Evolutionary conservation across 2,888 invertebrate species (phyloP).

Genomic region (Caradrina clavipalpis): DNA sequence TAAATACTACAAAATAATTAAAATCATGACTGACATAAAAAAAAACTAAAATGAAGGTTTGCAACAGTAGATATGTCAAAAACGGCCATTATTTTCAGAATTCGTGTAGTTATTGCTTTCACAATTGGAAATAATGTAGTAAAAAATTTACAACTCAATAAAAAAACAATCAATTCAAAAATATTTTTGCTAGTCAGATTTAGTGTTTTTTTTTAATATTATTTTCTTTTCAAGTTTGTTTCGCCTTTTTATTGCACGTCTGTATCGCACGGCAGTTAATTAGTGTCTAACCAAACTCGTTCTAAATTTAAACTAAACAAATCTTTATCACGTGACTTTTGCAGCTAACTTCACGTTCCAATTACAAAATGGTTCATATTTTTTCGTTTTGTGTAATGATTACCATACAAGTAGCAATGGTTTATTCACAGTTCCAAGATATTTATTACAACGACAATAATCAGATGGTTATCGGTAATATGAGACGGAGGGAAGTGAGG

Average conservation of each 20-base stretch:
- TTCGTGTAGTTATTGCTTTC: background rate
- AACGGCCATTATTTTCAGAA: background rate
- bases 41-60: too few relatives aligned
- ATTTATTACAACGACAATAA: constrained; percentile 48
- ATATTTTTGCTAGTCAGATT: background rate
- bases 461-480: constrained; percentile 51
- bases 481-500: constrained; percentile 54
- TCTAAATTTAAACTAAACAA: constrained; percentile 16
- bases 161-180: constrained; percentile 36
- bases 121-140: constrained; percentile 13
- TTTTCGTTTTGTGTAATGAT: constrained; percentile 1
- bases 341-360: constrained; percentile 2
- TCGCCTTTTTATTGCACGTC: constrained; percentile 7
- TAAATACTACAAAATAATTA: too few relatives aligned
- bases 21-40: too few relatives aligned
- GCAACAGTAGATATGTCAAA: too few relatives aligned
- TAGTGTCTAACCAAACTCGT: constrained; percentile 30
- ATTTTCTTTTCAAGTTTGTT: background rate
- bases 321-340: constrained; percentile 11
- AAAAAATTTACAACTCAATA: constrained; percentile 42
- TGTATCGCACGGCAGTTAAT: background rate
- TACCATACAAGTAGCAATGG: constrained; percentile 6
- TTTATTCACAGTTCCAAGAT: constrained; percentile 47
- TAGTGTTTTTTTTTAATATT: background rate
- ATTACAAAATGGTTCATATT: constrained; percentile 32